Evolutionary conservation across 1,140 invertebrate species (phyloP).

Genomic region (Trichogramma pretiosum): DNA sequence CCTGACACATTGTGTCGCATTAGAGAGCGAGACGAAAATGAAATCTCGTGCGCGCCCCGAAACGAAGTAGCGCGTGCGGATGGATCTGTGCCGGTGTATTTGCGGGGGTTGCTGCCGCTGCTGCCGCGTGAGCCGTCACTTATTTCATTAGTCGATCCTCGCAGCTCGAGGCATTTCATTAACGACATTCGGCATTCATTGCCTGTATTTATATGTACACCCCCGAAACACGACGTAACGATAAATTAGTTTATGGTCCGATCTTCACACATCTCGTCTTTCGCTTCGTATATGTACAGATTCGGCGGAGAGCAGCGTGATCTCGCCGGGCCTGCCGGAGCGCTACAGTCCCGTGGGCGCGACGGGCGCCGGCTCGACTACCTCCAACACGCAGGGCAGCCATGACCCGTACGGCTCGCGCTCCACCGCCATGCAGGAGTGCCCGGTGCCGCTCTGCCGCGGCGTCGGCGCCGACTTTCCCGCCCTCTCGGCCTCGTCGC

Average conservation of each 20-base stretch:
- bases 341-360: slow-evolving; percentile 41
- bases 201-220: slow-evolving; percentile 33
- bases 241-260: no score
- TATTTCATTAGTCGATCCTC: slow-evolving; percentile 41
- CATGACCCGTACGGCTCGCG: slow-evolving; percentile 34
- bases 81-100: no score
- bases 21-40: no score
- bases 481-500: slow-evolving; percentile 32
- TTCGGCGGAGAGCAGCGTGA: slow-evolving; percentile 42
- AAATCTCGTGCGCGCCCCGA: no score
- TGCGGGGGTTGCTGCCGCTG: no score
- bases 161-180: slow-evolving; percentile 39
- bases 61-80: no score
- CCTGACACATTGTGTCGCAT: no score
- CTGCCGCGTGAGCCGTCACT: slow-evolving; percentile 24
- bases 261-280: no score
- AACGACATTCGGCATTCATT: no score
- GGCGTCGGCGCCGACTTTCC: slow-evolving; percentile 37
- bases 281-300: no score
- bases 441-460: slow-evolving; percentile 36
- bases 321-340: slow-evolving; percentile 42
- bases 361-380: slow-evolving; percentile 31
- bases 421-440: slow-evolving; percentile 37
- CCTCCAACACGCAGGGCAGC: slow-evolving; percentile 16
- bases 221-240: neutral